These are phyloP conservation scores for Jaculus jaculus DNA, from an alignment of 2,113 vertebrate genomes.

Conservation along the genomic window DNA sequence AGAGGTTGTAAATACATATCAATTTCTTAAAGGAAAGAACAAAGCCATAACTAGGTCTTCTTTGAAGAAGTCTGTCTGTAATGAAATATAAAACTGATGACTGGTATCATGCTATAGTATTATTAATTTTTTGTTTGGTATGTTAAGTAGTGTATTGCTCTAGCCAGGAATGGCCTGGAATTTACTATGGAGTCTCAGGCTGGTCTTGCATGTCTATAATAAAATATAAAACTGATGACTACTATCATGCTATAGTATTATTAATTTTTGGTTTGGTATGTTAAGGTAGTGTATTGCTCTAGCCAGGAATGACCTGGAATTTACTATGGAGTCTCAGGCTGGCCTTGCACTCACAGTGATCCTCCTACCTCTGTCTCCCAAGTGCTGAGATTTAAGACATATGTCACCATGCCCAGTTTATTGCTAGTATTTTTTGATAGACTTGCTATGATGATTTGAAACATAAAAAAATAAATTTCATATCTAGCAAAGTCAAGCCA, in stretches of 20 bases:
- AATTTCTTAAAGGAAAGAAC: neutral
- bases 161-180: too few species aligned
- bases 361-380: too few species aligned
- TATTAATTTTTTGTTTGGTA: too few species aligned
- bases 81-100: neutral
- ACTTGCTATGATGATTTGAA: neutral
- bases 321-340: too few species aligned
- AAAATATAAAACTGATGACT: neutral
- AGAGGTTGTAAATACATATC: slow-evolving; percentile 5
- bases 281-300: too few species aligned
- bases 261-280: too few species aligned
- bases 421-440: neutral
- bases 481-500: slow-evolving; percentile 10
- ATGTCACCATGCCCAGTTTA: too few species aligned
- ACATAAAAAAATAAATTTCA: slow-evolving; percentile 40
- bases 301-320: too few species aligned
- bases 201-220: neutral
- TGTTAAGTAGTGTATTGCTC: too few species aligned
- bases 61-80: neutral
- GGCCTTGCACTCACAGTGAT: too few species aligned
- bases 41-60: neutral
- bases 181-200: too few species aligned
- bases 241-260: slow-evolving; percentile 17
- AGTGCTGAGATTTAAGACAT: too few species aligned
- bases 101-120: neutral